Percentiles rank a stretch among this genome's conserved stretches.
These are phyloP conservation scores for Neogale vison DNA, from an alignment of 2,113 vertebrate species.

Conservation along the genomic window DNA sequence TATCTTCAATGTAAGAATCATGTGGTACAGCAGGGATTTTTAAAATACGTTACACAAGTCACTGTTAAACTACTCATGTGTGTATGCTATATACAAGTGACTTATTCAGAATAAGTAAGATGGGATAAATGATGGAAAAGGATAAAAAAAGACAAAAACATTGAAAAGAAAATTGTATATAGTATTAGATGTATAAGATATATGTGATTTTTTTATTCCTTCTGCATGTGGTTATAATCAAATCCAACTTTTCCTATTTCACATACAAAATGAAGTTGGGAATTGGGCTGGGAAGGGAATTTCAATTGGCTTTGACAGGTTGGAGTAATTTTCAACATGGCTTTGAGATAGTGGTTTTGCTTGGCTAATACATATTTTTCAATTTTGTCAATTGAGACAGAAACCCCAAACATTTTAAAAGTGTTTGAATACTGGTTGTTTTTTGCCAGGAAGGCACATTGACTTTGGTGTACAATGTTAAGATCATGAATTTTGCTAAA, in stretches of 20 bases:
- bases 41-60: not conserved
- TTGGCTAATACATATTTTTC: constrained; percentile 76
- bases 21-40: not conserved
- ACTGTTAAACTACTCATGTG: not conserved
- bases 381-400: constrained; percentile 78
- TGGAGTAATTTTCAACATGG: constrained; percentile 72
- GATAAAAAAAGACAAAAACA: not conserved
- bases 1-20: not conserved
- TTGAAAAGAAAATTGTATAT: constrained; percentile 64
- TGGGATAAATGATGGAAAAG: constrained; percentile 50
- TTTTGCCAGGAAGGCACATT: constrained; percentile 39
- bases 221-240: constrained; percentile 80
- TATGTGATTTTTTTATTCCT: constrained; percentile 69
- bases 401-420: constrained; percentile 74
- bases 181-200: constrained; percentile 55
- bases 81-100: not conserved
- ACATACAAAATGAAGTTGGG: constrained; percentile 69
- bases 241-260: constrained; percentile 69
- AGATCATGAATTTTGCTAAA: constrained; percentile 75
- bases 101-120: constrained; percentile 25
- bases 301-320: constrained; percentile 77
- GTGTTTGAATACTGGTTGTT: constrained; percentile 68
- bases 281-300: constrained; percentile 64
- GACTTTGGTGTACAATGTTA: constrained; percentile 73
- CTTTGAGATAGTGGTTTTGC: constrained; percentile 79